These are phyloP conservation scores for Otus sunia DNA, from an alignment of 2,113 vertebrate species.

Conservation along the genomic window DNA sequence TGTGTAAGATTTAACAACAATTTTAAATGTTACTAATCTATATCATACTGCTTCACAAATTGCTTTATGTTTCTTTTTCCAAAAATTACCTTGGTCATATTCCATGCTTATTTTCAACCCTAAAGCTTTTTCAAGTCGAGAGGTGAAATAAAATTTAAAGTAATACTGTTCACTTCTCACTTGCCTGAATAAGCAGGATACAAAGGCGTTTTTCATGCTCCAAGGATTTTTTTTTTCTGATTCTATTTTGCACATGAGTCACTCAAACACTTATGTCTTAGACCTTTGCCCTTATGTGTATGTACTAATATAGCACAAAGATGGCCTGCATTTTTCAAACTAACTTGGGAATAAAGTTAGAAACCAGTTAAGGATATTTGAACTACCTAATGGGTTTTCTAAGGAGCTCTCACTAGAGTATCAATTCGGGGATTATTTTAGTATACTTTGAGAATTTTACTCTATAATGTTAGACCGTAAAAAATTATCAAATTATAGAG, in stretches of 20 bases:
- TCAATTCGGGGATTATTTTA: background rate
- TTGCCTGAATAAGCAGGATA: background rate
- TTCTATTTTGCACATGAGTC: background rate
- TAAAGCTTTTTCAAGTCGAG: background rate
- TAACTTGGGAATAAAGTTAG: background rate
- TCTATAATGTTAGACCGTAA: background rate
- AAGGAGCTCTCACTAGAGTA: background rate
- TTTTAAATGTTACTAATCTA: background rate
- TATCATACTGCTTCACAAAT: background rate
- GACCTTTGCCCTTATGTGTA: background rate
- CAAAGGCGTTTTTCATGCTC: background rate
- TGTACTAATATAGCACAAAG: background rate
- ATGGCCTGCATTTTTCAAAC: background rate
- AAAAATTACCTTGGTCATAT: background rate
- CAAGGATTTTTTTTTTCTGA: background rate
- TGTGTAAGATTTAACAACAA: background rate
- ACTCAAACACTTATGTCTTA: background rate
- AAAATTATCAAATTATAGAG: background rate
- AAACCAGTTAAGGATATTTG: background rate
- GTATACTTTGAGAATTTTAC: background rate
- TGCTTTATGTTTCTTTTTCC: background rate
- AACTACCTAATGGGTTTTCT: background rate
- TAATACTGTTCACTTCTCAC: background rate
- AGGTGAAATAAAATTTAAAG: background rate
- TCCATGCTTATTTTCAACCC: background rate